Base-by-base conservation (phyloP, 2,797 vertebrate genomes). In the Cetoscarus ocellatus region DNA sequence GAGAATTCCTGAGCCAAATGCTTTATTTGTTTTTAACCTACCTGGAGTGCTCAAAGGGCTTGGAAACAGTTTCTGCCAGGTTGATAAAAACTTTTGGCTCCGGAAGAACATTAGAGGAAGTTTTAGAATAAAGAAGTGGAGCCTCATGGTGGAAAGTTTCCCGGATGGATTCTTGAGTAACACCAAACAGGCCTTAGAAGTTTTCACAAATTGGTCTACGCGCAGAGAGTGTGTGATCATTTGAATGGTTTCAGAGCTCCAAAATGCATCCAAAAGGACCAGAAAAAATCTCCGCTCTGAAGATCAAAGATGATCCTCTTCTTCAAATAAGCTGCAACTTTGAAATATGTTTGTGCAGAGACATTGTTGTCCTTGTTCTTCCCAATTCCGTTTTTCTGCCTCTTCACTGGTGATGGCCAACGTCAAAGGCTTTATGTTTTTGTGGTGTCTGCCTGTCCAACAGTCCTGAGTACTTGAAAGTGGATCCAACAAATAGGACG, bases 11-110 rank as follows among this genome's bases (percentile, higher is more conserved):
- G 38, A 62, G 70, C 60, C 54, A 83, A 77, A 71, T 61, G 34
- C 55, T 34, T 61, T 67, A 59, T 78, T 80, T 79, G 68, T 78
- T 73, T 45, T 62, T 61, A 82, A 53, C 3, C 69, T 67, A 50
- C 51, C 19, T n/a, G 57, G 60, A 70, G 45, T 18, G 35, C 50
- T 77, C 54, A 6, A 9, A 9, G 12, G 39, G 53, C 81, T 62
- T 42, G 38, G 27, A 27, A 27, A 27, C 27, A 27, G 27, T 27
- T 27, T 27, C 27, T 15, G 60, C 54, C 67, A 75, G 62, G 51
- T 19, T 70, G 55, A 80, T 69, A 50, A 75, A 75, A 36, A 66
- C 35, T 61, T n/a, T 13, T 8, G 40, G 17, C 69, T 78, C 15
- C 44, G 49, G 56, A 51, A 64, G 50, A 53, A 64, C 19, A 48